Evolutionary conservation across 2,113 vertebrate species (phyloP), one percentile per base, ranked within the genome.

Genomic region (Alouatta palliata): DNA sequence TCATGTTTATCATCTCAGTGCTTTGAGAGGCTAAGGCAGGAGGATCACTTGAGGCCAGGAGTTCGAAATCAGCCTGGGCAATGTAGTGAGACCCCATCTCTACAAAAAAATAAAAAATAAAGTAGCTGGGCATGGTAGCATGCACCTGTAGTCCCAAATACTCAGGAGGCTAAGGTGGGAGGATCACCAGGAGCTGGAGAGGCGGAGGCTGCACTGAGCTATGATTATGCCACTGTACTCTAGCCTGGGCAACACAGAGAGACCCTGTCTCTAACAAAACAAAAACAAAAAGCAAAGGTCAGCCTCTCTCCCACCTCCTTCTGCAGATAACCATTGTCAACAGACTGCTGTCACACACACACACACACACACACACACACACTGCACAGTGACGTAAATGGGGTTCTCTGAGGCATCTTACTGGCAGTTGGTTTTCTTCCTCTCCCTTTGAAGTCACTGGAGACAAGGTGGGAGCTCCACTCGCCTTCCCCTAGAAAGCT

Each of bases 341-440:
- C 1, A 32, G 45, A 21, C 68, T 23, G 12, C 14, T 25, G 40
- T 43, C 40, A 9, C 47, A 35, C 40, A 52, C 37, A 1, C 17
- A 71, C 35, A 30, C 8, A 35, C 56, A 40, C 0, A 30, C 10
- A 21, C 56, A 35, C 0, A 1, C 23, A 71, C 47, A 40, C 49
- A 1, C 1, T 49, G 12, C 35, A 35, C 3, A 8, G 43, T 56
- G 79, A 27, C 56, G 19, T 21, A 71, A 3, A 13, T 1, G 19
- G 37, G 35, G 23, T 13, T 47, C 37, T 17, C 32, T 14, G 4
- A 1, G 90, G 27, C 2, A 13, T 8, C 82, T 30, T 25, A 14
- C 2, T 80, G 35, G 13, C 3, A 37, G 30, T 32, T 73, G 37
- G 45, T 30, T 49, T 17, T 43, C 35, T 2, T 35, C 5, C 8